Evolutionary conservation across 2,797 vertebrate species (phyloP), one percentile per base, ranked within the genome.

Genomic region (Nannoperca australis): DNA sequence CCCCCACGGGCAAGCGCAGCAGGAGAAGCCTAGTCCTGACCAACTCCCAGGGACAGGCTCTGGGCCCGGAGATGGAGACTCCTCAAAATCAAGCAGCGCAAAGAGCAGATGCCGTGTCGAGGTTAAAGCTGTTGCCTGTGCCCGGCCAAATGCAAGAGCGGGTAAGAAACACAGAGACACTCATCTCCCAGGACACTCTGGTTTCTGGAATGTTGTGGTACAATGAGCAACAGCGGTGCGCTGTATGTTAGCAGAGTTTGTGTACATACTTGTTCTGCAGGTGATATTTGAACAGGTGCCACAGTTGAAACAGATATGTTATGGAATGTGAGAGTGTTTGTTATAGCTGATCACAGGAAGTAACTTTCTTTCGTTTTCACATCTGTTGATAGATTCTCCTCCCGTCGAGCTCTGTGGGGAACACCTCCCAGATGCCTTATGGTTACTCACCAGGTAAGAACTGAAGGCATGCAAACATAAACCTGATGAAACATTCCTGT

Each of bases 401-500:
- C 90, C 85, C 89, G 4, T 73, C 79, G n/a, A 88, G 89, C 66
- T 75, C 71, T 38, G 45, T 42, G n/a, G 84, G 89, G 81, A 91
- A 85, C 72, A 54, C 61, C 0, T 65, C 76, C 75, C 91, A 92
- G 78, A 89, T 91, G 85, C 83, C 92, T 45, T 93, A 93, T 59
- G 76, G 83, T 87, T 94, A 94, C 91, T 95, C 95, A 65, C 91
- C 93, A 95, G 96, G 96, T 96, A 93, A 92, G 91, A 90, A 84
- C 50, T 70, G 12, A 79, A 78, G 61, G 71, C 88, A 93, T 89
- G 61, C 53, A 68, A 22, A 78, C 70, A 76, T 47, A 34, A 87
- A 78, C 50, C 44, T 51, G 32, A 79, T 56, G 34, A 62, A 81
- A 73, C 68, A 71, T 65, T 64, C 32, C 60, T 73, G 3, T 75